phyloP scores from a whole-genome alignment of 2,888 invertebrate genomes.

The Sipunculus nudus region DNA sequence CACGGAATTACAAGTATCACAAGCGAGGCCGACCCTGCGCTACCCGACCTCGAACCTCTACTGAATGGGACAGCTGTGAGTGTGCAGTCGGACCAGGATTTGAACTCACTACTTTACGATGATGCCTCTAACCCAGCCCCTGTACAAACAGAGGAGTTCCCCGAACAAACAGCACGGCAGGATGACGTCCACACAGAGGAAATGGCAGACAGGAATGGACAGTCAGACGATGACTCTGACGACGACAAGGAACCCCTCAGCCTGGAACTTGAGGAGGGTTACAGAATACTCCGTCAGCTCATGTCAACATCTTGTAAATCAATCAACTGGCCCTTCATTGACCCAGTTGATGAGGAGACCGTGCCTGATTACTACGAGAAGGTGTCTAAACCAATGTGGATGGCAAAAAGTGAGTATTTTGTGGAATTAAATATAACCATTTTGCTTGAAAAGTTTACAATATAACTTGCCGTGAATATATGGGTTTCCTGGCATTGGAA shows the following conservation, averaged over 20 bases:
- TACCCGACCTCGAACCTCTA: too few species aligned
- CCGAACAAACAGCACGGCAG: too few species aligned
- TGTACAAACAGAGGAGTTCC: too few species aligned
- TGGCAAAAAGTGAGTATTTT: slow-evolving; percentile 66
- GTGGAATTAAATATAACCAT: not conserved
- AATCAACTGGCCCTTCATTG: slow-evolving; percentile 67
- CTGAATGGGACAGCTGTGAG: too few species aligned
- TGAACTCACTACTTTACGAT: too few species aligned
- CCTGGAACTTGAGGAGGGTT: slow-evolving; percentile 59
- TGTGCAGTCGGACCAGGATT: too few species aligned
- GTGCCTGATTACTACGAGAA: slow-evolving; percentile 66
- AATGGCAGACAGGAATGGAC: too few species aligned
- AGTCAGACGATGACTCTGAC: slow-evolving; percentile 11
- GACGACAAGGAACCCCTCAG: slow-evolving; percentile 28
- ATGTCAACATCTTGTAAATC: slow-evolving; percentile 64
- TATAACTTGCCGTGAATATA: not conserved
- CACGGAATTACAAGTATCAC: too few species aligned
- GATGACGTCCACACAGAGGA: too few species aligned
- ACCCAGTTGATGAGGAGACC: slow-evolving; percentile 65
- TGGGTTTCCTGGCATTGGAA: slow-evolving; percentile 4
- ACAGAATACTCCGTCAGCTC: slow-evolving; percentile 65
- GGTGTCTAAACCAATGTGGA: slow-evolving; percentile 68
- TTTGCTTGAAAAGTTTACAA: not conserved
- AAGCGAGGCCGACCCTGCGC: too few species aligned
- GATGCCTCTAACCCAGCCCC: too few species aligned